A percentile compares a stretch with the other conserved stretches of the same genome.
Conservation (phyloP, 2,113 vertebrate genomes). For the Panthera leo region DNA sequence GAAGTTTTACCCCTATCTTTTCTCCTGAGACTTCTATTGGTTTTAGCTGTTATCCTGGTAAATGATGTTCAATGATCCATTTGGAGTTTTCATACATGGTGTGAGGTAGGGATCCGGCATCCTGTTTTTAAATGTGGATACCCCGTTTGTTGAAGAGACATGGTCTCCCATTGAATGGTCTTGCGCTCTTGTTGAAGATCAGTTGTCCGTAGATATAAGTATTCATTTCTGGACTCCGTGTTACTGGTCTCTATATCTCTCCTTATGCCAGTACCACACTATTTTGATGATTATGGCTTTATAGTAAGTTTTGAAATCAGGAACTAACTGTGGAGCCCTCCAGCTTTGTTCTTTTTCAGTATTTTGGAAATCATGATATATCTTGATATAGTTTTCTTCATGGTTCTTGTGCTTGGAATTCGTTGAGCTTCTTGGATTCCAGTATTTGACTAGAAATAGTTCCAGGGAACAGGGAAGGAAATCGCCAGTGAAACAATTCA, state of each 20-base stretch:
- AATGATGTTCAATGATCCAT: background rate
- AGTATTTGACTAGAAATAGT: background rate
- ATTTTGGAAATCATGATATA: background rate
- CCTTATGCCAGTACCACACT: background rate
- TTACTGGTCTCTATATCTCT: fast-evolving
- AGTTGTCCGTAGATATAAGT: fast-evolving
- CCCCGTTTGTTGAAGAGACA: background rate
- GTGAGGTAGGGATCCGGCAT: background rate
- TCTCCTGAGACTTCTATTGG: background rate
- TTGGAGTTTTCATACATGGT: background rate
- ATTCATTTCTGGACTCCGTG: background rate
- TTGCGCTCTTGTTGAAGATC: background rate
- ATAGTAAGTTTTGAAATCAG: background rate
- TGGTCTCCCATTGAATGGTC: background rate
- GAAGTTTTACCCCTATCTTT: background rate
- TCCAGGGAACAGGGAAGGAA: background rate
- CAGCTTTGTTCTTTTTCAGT: background rate
- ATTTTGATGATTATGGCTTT: background rate
- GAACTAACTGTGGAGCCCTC: background rate
- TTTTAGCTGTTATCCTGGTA: background rate
- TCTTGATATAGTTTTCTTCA: background rate
- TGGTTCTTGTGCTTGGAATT: background rate
- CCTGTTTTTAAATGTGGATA: background rate
- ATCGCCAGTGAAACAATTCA: background rate
- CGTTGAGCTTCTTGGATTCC: background rate